These are phyloP conservation scores for Siderastrea radians DNA, from an alignment of 92 coral and sea anemone genomes.

Conservation along the genomic window DNA sequence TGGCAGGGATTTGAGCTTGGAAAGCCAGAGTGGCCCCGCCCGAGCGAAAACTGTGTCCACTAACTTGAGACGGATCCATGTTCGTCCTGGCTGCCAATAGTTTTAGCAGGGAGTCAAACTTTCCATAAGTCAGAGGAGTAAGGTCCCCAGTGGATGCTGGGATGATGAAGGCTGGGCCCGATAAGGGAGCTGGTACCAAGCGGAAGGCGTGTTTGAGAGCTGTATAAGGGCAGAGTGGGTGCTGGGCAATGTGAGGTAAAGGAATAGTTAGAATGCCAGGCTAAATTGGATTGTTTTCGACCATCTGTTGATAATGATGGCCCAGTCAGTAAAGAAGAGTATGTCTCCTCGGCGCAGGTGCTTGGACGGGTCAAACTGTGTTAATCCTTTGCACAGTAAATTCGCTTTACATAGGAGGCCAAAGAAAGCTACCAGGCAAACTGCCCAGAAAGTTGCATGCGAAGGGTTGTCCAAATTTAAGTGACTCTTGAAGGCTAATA, in stretches of 20 bases:
- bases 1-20: constrained; percentile 33
- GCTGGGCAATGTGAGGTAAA: constrained; percentile 12
- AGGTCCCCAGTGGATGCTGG: not conserved
- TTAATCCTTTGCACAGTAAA: not conserved
- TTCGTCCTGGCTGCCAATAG: not conserved
- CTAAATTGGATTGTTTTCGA: constrained; percentile 4
- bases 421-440: constrained; percentile 23
- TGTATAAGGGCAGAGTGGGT: constrained; percentile 23
- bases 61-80: constrained; percentile 33
- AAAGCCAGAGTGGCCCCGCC: constrained; percentile 49
- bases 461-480: no score
- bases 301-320: not conserved
- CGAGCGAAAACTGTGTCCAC: constrained; percentile 41
- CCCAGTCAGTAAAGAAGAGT: not conserved
- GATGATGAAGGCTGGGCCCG: constrained; percentile 10
- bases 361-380: constrained; percentile 3
- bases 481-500: not conserved
- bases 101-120: constrained; percentile 8
- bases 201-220: constrained; percentile 5
- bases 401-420: constrained; percentile 37
- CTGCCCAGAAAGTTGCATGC: constrained; percentile 22
- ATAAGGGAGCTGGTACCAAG: not conserved
- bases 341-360: constrained; percentile 13
- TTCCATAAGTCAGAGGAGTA: not conserved
- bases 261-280: constrained; percentile 3